Evolutionary conservation across 1,140 invertebrate species (phyloP).

Genomic region (Achatina immaculata): DNA sequence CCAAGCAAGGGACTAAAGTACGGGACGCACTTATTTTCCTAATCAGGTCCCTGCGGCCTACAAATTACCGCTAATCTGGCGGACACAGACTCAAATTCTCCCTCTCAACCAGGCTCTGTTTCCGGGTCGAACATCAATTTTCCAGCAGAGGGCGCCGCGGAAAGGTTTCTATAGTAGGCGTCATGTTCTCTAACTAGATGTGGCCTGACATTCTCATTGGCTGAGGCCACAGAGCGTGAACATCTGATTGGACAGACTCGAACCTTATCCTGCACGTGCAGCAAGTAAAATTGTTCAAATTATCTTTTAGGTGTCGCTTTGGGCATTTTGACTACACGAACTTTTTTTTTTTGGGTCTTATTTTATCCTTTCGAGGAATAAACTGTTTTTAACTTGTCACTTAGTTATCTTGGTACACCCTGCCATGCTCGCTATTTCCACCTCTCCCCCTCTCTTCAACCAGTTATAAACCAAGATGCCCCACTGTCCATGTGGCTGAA

Average conservation of each 20-base stretch:
- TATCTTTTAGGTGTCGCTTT: background rate
- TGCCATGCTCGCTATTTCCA: too few relatives aligned
- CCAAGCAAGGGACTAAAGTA: background rate
- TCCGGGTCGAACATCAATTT: conserved; percentile 4
- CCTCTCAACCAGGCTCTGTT: background rate
- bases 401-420: too few relatives aligned
- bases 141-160: background rate
- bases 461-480: too few relatives aligned
- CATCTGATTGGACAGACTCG: conserved; percentile 2
- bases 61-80: conserved; percentile 6
- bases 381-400: too few relatives aligned
- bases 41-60: conserved; percentile 10
- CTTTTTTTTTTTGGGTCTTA: background rate
- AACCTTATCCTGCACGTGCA: background rate
- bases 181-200: conserved; percentile 5
- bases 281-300: background rate
- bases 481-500: too few relatives aligned
- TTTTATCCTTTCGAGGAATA: background rate
- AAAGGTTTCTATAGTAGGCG: conserved; percentile 1
- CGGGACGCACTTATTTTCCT: background rate
- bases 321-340: background rate
- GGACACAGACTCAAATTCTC: background rate
- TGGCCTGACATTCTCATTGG: conserved; percentile 6
- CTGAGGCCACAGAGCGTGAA: conserved; percentile 3
- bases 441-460: too few relatives aligned